These are phyloP conservation scores for Psilopogon haemacephalus DNA, from an alignment of 2,113 vertebrate species.

Conservation along the genomic window DNA sequence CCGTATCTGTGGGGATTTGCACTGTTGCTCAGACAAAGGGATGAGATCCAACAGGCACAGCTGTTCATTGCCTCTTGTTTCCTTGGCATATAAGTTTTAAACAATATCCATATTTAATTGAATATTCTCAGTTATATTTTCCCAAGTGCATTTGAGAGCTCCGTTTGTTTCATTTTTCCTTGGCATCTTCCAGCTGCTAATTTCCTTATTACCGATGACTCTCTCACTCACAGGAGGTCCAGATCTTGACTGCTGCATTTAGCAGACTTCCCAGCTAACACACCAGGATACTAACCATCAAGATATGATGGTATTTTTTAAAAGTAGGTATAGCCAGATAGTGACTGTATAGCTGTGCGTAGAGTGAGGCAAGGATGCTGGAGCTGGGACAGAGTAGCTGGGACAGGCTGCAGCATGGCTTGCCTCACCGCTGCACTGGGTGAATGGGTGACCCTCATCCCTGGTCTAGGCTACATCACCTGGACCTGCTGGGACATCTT, in stretches of 20 bases:
- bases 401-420: accelerated
- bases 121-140: background rate
- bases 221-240: background rate
- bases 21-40: conserved; percentile 36
- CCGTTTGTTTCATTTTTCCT: background rate
- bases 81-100: background rate
- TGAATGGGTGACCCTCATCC: background rate
- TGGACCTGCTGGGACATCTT: background rate
- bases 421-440: accelerated
- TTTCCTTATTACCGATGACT: background rate
- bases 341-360: background rate
- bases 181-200: background rate
- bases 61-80: conserved; percentile 11
- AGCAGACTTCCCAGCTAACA: background rate
- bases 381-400: background rate
- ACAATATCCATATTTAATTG: conserved; percentile 11
- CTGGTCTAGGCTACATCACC: accelerated
- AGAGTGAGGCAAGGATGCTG: background rate
- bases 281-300: background rate
- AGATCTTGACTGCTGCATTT: background rate
- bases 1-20: conserved; percentile 6
- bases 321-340: background rate
- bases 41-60: conserved; percentile 19
- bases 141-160: background rate
- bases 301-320: background rate